phyloP scores from a whole-genome alignment of 2,113 vertebrate genomes.

The Heterotis niloticus region DNA sequence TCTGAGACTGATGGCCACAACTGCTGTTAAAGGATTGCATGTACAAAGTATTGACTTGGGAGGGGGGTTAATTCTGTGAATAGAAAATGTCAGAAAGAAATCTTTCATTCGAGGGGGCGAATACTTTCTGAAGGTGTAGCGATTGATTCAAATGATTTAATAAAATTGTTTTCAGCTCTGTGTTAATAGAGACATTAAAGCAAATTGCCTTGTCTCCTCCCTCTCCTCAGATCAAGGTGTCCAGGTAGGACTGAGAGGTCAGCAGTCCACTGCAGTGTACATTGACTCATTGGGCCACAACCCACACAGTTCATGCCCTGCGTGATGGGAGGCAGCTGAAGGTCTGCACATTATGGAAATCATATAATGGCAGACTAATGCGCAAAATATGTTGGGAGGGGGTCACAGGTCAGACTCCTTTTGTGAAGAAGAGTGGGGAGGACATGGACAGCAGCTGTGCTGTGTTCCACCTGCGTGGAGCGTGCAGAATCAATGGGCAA shows the following conservation, averaged over 20 bases:
- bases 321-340: neutral
- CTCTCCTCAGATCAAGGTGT: constrained; percentile 6
- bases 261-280: neutral
- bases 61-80: too few relatives aligned
- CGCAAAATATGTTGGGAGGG: constrained; percentile 31
- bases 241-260: constrained; percentile 9
- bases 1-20: too few relatives aligned
- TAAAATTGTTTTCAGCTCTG: constrained; percentile 27
- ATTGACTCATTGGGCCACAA: neutral
- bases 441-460: neutral
- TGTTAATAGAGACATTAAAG: constrained; percentile 30
- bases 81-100: too few relatives aligned
- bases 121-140: too few relatives aligned
- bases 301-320: neutral
- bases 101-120: too few relatives aligned
- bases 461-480: constrained; percentile 35
- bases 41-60: too few relatives aligned
- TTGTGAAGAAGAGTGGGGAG: constrained; percentile 32
- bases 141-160: constrained; percentile 21
- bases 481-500: constrained; percentile 37
- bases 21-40: too few relatives aligned
- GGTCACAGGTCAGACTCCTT: constrained; percentile 4
- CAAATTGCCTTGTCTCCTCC: constrained; percentile 29
- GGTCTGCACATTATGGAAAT: neutral
- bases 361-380: constrained; percentile 23